Percentiles rank a stretch among this genome's conserved stretches.
phyloP scores from a whole-genome alignment of 2,113 vertebrate genomes.

The Neogale vison region DNA sequence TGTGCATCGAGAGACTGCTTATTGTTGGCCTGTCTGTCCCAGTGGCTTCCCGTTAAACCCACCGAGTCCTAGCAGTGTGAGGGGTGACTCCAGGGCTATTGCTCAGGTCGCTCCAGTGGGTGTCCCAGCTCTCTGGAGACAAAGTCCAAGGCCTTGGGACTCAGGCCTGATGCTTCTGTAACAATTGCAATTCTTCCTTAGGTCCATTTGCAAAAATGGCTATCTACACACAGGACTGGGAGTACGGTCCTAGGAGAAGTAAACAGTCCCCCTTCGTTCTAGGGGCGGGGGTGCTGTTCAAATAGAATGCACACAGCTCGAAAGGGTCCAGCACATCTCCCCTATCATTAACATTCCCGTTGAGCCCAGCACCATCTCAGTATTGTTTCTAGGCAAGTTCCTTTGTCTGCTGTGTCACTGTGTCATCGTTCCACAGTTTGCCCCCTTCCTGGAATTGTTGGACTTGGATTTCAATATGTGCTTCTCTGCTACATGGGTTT shows the following conservation, averaged over 20 bases:
- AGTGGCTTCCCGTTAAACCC: not conserved
- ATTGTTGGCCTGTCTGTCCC: not conserved
- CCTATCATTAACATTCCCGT: slow-evolving; percentile 67
- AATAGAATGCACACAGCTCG: slow-evolving; percentile 3
- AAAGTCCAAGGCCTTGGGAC: not conserved
- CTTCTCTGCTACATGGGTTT: not conserved
- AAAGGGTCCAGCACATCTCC: slow-evolving; percentile 31
- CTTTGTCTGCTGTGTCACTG: not conserved
- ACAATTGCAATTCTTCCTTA: slow-evolving; percentile 52
- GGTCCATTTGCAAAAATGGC: slow-evolving; percentile 54
- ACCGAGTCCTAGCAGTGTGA: no score
- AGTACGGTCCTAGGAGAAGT: slow-evolving; percentile 50
- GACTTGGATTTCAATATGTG: not conserved
- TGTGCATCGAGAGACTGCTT: not conserved
- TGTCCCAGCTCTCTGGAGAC: not conserved
- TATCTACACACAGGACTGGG: not conserved
- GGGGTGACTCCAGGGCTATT: no score
- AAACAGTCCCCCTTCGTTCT: slow-evolving; percentile 52
- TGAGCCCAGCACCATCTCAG: not conserved
- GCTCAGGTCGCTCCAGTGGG: not conserved
- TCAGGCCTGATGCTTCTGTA: slow-evolving; percentile 32
- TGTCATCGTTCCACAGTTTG: slow-evolving; percentile 13
- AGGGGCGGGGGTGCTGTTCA: not conserved
- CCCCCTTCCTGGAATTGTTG: not conserved
- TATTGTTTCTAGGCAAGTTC: not conserved